These are phyloP conservation scores for Parotocinclus haroldoi DNA, from an alignment of 2,797 vertebrate genomes.

Conservation along the genomic window DNA sequence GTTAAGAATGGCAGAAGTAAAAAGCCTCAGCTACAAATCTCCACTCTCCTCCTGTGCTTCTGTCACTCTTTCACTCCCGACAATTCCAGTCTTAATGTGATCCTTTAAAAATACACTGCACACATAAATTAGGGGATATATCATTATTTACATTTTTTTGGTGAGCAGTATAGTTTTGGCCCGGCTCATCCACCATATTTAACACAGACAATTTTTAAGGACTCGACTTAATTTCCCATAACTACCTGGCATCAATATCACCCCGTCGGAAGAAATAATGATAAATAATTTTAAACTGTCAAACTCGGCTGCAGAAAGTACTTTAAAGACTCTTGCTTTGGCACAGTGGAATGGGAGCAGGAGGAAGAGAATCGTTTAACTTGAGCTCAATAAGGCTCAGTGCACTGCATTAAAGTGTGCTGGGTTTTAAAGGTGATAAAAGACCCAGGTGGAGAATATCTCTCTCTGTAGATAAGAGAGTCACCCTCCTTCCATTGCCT, in stretches of 20 bases:
- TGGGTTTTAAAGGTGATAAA: constrained; percentile 77
- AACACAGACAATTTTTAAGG: constrained; percentile 33
- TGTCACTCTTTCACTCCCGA: constrained; percentile 7
- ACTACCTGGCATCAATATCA: constrained; percentile 48
- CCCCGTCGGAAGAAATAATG: constrained; percentile 48
- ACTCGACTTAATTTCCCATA: constrained; percentile 55
- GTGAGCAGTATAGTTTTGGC: constrained; percentile 60
- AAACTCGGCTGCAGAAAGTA: constrained; percentile 24
- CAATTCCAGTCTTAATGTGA: background rate
- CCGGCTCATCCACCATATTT: constrained; percentile 52
- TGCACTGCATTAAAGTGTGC: constrained; percentile 72
- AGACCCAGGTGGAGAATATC: constrained; percentile 69
- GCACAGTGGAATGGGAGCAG: constrained; percentile 49
- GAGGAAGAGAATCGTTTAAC: constrained; percentile 48
- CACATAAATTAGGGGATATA: no score
- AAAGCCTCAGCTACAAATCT: no score
- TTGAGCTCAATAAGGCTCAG: constrained; percentile 59
- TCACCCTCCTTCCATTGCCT: constrained; percentile 71
- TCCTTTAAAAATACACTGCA: constrained; percentile 49
- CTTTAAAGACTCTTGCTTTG: constrained; percentile 31
- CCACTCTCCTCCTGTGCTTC: background rate
- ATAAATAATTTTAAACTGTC: constrained; percentile 47
- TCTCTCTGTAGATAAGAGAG: constrained; percentile 76
- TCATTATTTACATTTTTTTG: no score
- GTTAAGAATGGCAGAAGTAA: no score